phyloP scores from a whole-genome alignment of 2,797 vertebrate genomes.

The Danionella dracula region DNA sequence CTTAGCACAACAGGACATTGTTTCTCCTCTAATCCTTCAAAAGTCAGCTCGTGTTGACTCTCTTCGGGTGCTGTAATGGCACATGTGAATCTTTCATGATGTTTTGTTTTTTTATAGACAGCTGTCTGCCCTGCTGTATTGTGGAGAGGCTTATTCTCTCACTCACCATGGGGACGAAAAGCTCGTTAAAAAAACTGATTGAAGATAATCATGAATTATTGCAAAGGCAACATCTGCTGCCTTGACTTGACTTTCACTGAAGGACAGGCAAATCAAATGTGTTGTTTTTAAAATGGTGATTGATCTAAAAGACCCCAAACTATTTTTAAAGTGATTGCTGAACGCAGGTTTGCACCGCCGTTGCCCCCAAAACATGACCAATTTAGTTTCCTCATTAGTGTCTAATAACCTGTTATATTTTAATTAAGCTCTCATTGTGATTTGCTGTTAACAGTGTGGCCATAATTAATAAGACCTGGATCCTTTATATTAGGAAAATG shows the following conservation, averaged over 20 bases:
- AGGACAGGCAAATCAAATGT: constrained; percentile 44
- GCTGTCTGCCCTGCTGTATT: constrained; percentile 45
- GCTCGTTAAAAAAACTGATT: constrained; percentile 57
- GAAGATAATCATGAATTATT: constrained; percentile 63
- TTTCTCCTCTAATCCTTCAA: not conserved
- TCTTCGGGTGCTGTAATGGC: constrained; percentile 47
- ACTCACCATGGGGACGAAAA: constrained; percentile 48
- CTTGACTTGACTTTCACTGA: constrained; percentile 50
- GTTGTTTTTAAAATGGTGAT: constrained; percentile 29
- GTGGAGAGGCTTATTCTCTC: constrained; percentile 38
- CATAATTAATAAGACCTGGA: constrained; percentile 38
- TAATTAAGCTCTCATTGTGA: constrained; percentile 54
- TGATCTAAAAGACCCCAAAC: constrained; percentile 12
- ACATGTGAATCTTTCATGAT: constrained; percentile 51
- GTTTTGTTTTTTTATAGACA: constrained; percentile 55
- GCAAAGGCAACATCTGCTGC: constrained; percentile 53
- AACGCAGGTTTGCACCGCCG: constrained; percentile 8
- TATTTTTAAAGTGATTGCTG: constrained; percentile 26
- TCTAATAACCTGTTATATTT: constrained; percentile 53
- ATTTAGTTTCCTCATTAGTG: constrained; percentile 55
- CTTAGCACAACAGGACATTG: no score
- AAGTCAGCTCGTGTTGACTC: constrained; percentile 37
- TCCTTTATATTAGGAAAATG: constrained; percentile 34
- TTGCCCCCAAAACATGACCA: constrained; percentile 34
- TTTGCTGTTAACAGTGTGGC: constrained; percentile 47